phyloP scores from a whole-genome alignment of 1,140 invertebrate species.

The Leptinotarsa defecta region DNA sequence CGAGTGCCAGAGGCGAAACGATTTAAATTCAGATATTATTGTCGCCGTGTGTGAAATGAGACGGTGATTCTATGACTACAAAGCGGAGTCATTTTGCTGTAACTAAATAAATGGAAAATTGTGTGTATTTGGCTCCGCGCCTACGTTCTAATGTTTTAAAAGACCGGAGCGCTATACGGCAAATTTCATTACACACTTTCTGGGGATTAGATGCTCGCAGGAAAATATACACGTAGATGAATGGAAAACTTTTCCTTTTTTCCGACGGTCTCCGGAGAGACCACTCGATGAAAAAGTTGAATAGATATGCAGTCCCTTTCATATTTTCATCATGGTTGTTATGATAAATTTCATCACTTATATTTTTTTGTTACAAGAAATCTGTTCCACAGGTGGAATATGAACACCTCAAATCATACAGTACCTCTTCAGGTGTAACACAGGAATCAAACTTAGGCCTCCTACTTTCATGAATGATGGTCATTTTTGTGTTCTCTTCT shows the following conservation, averaged over 20 bases:
- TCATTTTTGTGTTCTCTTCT: too few relatives aligned
- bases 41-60: conserved; percentile 46
- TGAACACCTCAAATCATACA: too few relatives aligned
- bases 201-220: background rate
- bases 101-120: conserved; percentile 46
- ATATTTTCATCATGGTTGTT: too few relatives aligned
- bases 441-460: too few relatives aligned
- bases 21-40: conserved; percentile 50
- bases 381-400: too few relatives aligned
- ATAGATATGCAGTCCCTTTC: too few relatives aligned
- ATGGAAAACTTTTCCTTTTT: background rate
- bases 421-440: too few relatives aligned
- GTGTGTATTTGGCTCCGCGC: conserved; percentile 17
- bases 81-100: conserved; percentile 41
- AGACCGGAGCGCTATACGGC: background rate
- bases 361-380: too few relatives aligned
- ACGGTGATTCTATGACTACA: conserved; percentile 35
- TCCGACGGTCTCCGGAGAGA: too few relatives aligned
- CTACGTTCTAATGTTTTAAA: conserved; percentile 25
- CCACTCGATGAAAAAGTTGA: too few relatives aligned
- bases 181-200: conserved; percentile 26
- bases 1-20: conserved; percentile 31
- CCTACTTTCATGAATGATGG: too few relatives aligned
- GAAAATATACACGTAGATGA: background rate
- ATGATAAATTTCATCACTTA: too few relatives aligned